These are phyloP conservation scores for Elegia similella DNA, from an alignment of 2,888 invertebrate genomes.

Conservation along the genomic window DNA sequence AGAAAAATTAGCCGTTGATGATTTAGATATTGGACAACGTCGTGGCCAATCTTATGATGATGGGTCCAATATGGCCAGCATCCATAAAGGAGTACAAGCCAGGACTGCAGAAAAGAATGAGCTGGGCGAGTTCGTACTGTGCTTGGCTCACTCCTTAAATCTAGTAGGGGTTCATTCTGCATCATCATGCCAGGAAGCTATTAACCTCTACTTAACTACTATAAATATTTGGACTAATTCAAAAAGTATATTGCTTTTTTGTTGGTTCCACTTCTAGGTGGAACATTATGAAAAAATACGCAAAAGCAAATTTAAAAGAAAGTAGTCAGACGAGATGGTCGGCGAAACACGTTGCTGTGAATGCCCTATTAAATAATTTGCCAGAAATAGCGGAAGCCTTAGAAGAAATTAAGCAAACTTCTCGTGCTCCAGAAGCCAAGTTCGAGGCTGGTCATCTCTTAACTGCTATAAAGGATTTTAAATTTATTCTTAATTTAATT, in stretches of 20 bases:
- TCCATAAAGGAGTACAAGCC: conserved; percentile 39
- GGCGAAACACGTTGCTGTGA: no score
- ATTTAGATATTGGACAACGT: conserved; percentile 33
- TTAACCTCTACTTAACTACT: no score
- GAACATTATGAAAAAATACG: conserved; percentile 29
- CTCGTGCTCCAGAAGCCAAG: conserved; percentile 22
- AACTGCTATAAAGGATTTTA: no score
- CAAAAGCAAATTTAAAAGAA: no score
- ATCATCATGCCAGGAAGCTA: conserved; percentile 23
- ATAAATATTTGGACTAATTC: conserved; percentile 33
- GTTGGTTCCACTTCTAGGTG: conserved; percentile 30
- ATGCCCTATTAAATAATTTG: conserved; percentile 28
- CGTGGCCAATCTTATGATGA: conserved; percentile 38
- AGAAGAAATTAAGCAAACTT: conserved; percentile 22
- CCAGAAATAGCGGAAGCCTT: conserved; percentile 23
- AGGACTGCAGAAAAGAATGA: conserved; percentile 36
- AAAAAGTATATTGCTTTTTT: conserved; percentile 35
- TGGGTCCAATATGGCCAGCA: conserved; percentile 40
- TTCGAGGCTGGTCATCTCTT: conserved; percentile 19
- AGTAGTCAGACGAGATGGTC: no score
- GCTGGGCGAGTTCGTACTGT: conserved; percentile 39
- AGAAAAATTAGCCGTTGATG: conserved; percentile 28
- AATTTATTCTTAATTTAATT: no score
- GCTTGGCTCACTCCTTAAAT: conserved; percentile 38
- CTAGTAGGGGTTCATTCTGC: conserved; percentile 32